These are phyloP conservation scores for Petroica traversi DNA, from an alignment of 2,113 vertebrate genomes.

Conservation along the genomic window DNA sequence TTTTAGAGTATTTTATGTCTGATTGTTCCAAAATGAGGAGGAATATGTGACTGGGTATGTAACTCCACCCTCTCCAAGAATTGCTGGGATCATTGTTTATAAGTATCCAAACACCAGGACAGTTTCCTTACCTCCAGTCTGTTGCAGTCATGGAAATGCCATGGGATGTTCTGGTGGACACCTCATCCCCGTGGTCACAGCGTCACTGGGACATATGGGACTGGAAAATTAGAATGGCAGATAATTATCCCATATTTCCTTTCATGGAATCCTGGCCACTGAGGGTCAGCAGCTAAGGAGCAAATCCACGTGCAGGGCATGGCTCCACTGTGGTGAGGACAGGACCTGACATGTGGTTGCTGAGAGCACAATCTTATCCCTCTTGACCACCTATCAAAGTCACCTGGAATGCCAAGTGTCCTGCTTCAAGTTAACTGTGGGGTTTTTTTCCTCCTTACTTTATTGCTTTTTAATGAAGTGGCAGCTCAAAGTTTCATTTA, in stretches of 20 bases:
- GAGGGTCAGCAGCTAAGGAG: background rate
- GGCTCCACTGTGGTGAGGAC: background rate
- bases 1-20: background rate
- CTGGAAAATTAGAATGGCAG: background rate
- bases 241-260: background rate
- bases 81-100: background rate
- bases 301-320: background rate
- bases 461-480: background rate
- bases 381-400: background rate
- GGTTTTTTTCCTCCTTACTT: background rate
- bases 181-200: background rate
- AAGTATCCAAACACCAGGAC: background rate
- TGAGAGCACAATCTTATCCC: background rate
- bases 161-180: background rate
- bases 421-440: background rate
- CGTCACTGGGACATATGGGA: accelerated
- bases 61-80: background rate
- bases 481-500: background rate
- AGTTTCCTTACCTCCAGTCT: background rate
- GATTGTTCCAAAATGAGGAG: background rate
- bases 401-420: background rate
- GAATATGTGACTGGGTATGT: background rate
- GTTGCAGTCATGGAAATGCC: background rate
- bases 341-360: accelerated
- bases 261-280: background rate